These are phyloP conservation scores for cat (Felis catus) DNA, from an alignment of 2,113 vertebrate genomes.

Conservation along the genomic window F.catus_Fca126_mat1.0 CM031419.1:9694001-9694500, in stretches of 20 bases:
- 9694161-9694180: neutral
- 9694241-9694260: neutral
- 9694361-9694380: neutral
- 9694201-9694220: neutral
- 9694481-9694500: neutral
- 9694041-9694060: slow-evolving; percentile 31
- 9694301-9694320: neutral
- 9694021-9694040: neutral
- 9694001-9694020: slow-evolving; percentile 10
- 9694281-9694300: neutral
- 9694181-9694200: neutral
- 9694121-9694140: neutral
- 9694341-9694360: slow-evolving; percentile 5
- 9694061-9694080: neutral
- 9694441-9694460: neutral
- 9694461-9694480: neutral
- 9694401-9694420: neutral
- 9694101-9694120: neutral
- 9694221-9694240: neutral
- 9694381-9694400: neutral
- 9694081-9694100: neutral
- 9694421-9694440: neutral
- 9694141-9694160: neutral
- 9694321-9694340: neutral
- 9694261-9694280: neutral